These are phyloP conservation scores for Tineola bisselliella DNA, from an alignment of 2,888 invertebrate genomes.

Conservation along the genomic window DNA sequence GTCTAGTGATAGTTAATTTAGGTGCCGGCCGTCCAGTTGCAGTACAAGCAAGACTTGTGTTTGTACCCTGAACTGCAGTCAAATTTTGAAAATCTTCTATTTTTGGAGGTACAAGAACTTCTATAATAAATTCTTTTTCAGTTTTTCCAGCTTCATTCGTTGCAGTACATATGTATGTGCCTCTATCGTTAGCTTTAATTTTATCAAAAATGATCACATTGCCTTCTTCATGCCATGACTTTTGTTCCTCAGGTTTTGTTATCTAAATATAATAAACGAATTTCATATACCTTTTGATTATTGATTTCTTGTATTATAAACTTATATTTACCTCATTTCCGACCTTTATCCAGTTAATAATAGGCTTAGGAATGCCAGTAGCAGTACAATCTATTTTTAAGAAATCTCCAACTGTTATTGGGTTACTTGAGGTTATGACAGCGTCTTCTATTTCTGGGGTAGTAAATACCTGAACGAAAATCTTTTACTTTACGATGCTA, in stretches of 20 bases:
- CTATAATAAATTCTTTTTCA: constrained; percentile 28
- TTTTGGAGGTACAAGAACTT: constrained; percentile 41
- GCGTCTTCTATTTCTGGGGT: constrained; percentile 33
- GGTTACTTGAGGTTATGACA: constrained; percentile 27
- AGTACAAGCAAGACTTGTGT: constrained; percentile 33
- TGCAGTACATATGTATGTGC: constrained; percentile 43
- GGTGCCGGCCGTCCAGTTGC: constrained; percentile 40
- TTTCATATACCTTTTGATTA: background rate
- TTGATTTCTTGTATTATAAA: background rate
- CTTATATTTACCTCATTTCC: constrained; percentile 15
- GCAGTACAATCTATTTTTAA: constrained; percentile 40
- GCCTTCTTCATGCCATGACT: constrained; percentile 3
- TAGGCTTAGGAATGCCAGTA: constrained; percentile 38
- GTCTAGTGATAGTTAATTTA: constrained; percentile 22
- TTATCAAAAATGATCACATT: constrained; percentile 29
- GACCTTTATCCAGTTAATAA: constrained; percentile 39
- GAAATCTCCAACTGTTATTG: constrained; percentile 26
- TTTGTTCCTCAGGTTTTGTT: background rate
- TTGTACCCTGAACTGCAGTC: constrained; percentile 33
- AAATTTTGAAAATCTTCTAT: constrained; percentile 35
- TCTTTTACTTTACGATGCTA: background rate
- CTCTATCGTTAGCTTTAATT: constrained; percentile 32
- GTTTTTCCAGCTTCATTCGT: constrained; percentile 34
- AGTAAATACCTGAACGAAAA: constrained; percentile 32
- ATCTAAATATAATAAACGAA: background rate